Base-by-base conservation (phyloP, 2,888 invertebrate genomes). In the Cosmia pyralina region DNA sequence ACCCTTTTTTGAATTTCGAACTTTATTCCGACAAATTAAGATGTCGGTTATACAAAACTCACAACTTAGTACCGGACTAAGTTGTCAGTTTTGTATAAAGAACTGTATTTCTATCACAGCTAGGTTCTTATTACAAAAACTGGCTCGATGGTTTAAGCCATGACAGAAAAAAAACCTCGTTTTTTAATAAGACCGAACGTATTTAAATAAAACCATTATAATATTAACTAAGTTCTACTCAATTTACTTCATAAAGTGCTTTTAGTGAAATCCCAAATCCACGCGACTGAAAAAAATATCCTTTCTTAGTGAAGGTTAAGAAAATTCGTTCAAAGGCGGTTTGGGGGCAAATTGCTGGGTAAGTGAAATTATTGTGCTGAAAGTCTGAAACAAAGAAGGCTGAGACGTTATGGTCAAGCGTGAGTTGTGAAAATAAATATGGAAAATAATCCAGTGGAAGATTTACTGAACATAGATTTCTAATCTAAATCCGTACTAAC, bases 191-290 rank as follows among this genome's bases (percentile, higher is more conserved):
- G n/a, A n/a, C n/a, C n/a, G n/a, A n/a, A n/a, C n/a, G 28, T 62
- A 52, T 70, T 75, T 53, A 28, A 76, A 63, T 64, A 70, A 70
- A 77, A 64, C 19, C 58, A 77, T 70, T 63, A 70, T n/a, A 52
- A 70, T 38, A 59, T 69, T 58, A 75, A 75, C 77, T 52, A 71
- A 64, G 53, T 79, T 68, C 53, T 22, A 22, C 53, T 73, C 52
- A 73, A 73, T 77, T 79, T 64, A 60, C 50, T 67, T 60, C 44
- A 34, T 11, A 68, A 78, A 79, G 41, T 67, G 73, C 79, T 77
- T 74, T 68, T 64, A 55, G 50, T n/a, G 34, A 64, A 28, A 22
- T 15, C 38, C 55, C 34, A 34, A 77, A 44, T 11, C 58, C 38
- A 65, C 46, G 66, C 52, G 34, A 41, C 28, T 67, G 34, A 73